Conservation (phyloP, 2,888 invertebrate genomes). For the Caenorhabditis auriculariae region DNA sequence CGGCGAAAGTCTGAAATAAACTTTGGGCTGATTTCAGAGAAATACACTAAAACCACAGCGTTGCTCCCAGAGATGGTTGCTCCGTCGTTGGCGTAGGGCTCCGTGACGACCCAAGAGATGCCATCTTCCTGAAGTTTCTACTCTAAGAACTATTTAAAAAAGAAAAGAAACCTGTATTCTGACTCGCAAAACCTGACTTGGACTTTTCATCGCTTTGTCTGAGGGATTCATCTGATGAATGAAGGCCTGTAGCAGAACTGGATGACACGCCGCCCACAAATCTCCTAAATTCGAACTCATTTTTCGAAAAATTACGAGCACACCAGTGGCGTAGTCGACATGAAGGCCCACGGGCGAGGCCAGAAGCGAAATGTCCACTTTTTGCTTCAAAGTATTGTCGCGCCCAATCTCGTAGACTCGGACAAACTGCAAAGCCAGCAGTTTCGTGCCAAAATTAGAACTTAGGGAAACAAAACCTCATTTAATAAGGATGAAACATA, state of each 20-base stretch:
- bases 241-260: slow-evolving; percentile 37
- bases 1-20: slow-evolving; percentile 14
- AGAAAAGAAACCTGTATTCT: slow-evolving; percentile 45
- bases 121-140: slow-evolving; percentile 42
- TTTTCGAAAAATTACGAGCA: slow-evolving; percentile 4
- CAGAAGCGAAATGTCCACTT: slow-evolving; percentile 48
- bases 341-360: slow-evolving; percentile 41
- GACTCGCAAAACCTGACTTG: slow-evolving; percentile 50
- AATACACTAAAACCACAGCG: slow-evolving; percentile 15
- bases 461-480: slow-evolving; percentile 30
- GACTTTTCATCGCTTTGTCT: slow-evolving; percentile 15
- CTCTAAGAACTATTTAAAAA: background rate
- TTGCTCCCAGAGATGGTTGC: slow-evolving; percentile 43
- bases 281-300: too few relatives aligned
- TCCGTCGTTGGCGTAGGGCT: slow-evolving; percentile 61
- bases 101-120: slow-evolving; percentile 59
- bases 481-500: slow-evolving; percentile 46
- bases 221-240: slow-evolving; percentile 15
- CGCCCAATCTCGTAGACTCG: slow-evolving; percentile 41
- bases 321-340: slow-evolving; percentile 34
- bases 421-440: slow-evolving; percentile 30
- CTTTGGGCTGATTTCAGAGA: background rate
- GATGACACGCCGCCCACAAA: slow-evolving; percentile 45
- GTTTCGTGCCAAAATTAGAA: background rate
- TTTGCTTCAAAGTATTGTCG: slow-evolving; percentile 38